phyloP scores from a whole-genome alignment of 92 coral and sea anemone genomes.

The Scolanthus callimorphus region DNA sequence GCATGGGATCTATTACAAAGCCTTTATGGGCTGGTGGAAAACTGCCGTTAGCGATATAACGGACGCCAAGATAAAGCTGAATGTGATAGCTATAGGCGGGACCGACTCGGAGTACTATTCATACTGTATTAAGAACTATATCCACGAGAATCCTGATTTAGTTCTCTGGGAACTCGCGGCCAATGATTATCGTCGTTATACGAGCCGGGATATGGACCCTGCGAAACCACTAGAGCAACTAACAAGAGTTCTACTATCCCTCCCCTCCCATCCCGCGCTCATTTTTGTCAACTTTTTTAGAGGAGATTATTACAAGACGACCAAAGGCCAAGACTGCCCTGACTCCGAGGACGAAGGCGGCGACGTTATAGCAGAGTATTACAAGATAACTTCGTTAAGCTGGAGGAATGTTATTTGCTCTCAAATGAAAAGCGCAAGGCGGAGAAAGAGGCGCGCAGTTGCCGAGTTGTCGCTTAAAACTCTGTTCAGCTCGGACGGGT shows the following conservation, averaged over 20 bases:
- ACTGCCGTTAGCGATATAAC: slow-evolving; percentile 71
- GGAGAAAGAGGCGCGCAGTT: slow-evolving; percentile 14
- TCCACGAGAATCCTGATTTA: slow-evolving; percentile 71
- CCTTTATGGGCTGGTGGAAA: slow-evolving; percentile 89
- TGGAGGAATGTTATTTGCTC: slow-evolving; percentile 95
- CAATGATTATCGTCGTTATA: slow-evolving; percentile 84
- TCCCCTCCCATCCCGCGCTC: slow-evolving; percentile 91
- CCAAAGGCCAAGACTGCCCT: slow-evolving; percentile 77
- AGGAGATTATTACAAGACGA: slow-evolving; percentile 80
- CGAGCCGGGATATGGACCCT: slow-evolving; percentile 73
- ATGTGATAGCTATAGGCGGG: slow-evolving; percentile 87
- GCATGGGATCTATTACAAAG: slow-evolving; percentile 86
- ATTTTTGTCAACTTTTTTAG: slow-evolving; percentile 87
- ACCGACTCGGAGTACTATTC: slow-evolving; percentile 98
- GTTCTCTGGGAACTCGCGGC: slow-evolving; percentile 98
- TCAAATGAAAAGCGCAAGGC: slow-evolving; percentile 25
- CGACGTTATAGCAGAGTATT: slow-evolving; percentile 69
- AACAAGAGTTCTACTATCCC: slow-evolving; percentile 72
- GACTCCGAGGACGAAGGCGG: slow-evolving; percentile 97
- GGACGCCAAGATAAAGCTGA: slow-evolving; percentile 55
- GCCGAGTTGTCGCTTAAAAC: slow-evolving; percentile 29
- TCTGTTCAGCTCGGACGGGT: slow-evolving; percentile 91
- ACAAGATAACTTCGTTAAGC: slow-evolving; percentile 83
- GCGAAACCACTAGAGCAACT: slow-evolving; percentile 88
- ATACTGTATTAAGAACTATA: slow-evolving; percentile 86